Evolutionary conservation across 2,888 invertebrate genomes (phyloP).

Genomic region (Oasisia sp.): DNA sequence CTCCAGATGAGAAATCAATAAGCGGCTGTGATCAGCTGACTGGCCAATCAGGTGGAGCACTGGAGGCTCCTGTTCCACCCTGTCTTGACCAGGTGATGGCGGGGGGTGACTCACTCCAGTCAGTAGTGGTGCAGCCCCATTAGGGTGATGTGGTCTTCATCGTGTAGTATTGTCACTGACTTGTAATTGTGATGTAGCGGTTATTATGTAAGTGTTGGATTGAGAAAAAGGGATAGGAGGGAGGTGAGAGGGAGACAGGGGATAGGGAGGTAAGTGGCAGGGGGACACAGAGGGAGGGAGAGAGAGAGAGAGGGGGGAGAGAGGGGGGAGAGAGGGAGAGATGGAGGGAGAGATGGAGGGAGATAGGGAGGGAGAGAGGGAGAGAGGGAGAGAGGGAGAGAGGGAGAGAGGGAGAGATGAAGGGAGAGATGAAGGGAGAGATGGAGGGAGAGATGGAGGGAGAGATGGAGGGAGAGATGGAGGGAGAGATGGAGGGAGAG

Average conservation of each 20-base stretch:
- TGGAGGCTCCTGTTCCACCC: neutral
- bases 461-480: constrained; percentile 18
- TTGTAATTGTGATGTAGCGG: neutral
- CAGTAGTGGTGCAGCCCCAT: neutral
- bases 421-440: too few relatives aligned
- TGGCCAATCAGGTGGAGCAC: neutral
- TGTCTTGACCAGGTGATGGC: neutral
- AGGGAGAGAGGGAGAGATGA: neutral
- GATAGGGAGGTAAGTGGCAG: neutral
- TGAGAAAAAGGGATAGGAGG: neutral
- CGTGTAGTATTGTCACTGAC: neutral
- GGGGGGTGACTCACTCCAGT: neutral
- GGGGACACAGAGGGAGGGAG: neutral
- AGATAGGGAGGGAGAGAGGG: too few relatives aligned
- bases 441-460: neutral
- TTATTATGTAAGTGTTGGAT: neutral
- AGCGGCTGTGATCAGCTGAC: neutral
- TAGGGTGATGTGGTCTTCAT: neutral
- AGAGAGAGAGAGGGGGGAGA: neutral
- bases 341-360: neutral
- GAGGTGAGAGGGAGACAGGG: too few relatives aligned
- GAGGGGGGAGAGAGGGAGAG: constrained; percentile 18
- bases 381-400: neutral
- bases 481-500: constrained; percentile 27
- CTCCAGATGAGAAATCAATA: neutral